Evolutionary conservation across 1,140 invertebrate species (phyloP).

Genomic region (Eupeodes corollae): DNA sequence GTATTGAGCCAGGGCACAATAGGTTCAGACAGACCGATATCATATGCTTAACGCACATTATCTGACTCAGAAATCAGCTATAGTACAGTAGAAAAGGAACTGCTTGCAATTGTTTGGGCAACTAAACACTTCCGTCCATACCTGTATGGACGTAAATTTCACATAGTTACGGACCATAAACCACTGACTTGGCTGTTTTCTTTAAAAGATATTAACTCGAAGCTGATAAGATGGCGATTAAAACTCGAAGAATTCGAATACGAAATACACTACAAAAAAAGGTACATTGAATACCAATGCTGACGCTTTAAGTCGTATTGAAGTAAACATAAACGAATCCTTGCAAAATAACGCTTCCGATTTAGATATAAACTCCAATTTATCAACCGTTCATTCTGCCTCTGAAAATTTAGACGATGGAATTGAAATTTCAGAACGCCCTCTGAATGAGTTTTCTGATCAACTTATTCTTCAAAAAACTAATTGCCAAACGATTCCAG

Average conservation of each 20-base stretch:
- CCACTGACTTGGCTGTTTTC: constrained; percentile 27
- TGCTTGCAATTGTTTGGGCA: constrained; percentile 29
- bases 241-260: constrained; percentile 20
- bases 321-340: not conserved
- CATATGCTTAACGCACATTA: constrained; percentile 32
- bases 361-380: not conserved
- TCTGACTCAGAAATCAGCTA: constrained; percentile 34
- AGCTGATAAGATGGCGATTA: constrained; percentile 17
- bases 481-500: not conserved
- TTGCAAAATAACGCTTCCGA: not conserved
- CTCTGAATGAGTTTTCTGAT: too few relatives aligned
- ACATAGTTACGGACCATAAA: constrained; percentile 6
- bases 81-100: constrained; percentile 27
- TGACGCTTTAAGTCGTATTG: constrained; percentile 17
- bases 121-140: constrained; percentile 37
- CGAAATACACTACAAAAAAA: constrained; percentile 34
- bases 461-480: too few relatives aligned
- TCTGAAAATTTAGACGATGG: constrained; percentile 3
- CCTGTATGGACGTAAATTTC: constrained; percentile 25
- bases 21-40: constrained; percentile 22
- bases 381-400: constrained; percentile 2
- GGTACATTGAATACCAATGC: constrained; percentile 27
- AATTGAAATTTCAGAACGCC: constrained; percentile 8
- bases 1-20: constrained; percentile 19
- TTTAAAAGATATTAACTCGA: constrained; percentile 26